A percentile compares a stretch with the other conserved stretches of the same genome.
phyloP scores from a whole-genome alignment of 2,888 invertebrate species.

The Habroteleia sp. region DNA sequence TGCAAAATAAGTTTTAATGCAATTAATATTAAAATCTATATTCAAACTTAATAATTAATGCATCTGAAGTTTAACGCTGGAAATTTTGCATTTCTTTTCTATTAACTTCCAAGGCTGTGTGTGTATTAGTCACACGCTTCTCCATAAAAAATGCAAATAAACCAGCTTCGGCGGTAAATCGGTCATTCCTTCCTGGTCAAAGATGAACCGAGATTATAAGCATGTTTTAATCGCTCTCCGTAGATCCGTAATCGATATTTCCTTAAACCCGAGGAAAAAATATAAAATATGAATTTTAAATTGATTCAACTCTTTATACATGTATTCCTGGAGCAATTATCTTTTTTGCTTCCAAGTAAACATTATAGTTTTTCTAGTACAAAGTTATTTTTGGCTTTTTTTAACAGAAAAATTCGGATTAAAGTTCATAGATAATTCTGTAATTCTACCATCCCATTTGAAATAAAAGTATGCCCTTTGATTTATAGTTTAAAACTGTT shows the following conservation, averaged over 20 bases:
- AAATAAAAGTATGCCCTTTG: no score
- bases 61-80: no score
- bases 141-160: constrained; percentile 52
- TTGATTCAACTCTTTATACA: constrained; percentile 2
- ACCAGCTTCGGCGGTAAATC: constrained; percentile 30
- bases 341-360: no score
- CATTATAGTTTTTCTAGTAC: no score
- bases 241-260: constrained; percentile 44
- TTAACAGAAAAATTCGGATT: no score
- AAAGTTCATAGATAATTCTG: no score
- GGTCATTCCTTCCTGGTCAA: constrained; percentile 16
- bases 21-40: no score
- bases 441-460: no score
- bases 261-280: constrained; percentile 19
- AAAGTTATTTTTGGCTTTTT: no score
- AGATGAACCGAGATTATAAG: constrained; percentile 33
- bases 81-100: constrained; percentile 20
- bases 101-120: constrained; percentile 36
- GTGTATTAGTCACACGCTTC: constrained; percentile 38
- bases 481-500: no score
- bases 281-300: not conserved
- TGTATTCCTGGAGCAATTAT: not conserved
- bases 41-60: no score
- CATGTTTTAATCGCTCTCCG: constrained; percentile 39
- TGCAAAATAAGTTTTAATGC: not conserved